Evolutionary conservation across 2,113 vertebrate genomes (phyloP), one percentile per base, ranked within the genome.

Genomic region (Pelusios castaneus): DNA sequence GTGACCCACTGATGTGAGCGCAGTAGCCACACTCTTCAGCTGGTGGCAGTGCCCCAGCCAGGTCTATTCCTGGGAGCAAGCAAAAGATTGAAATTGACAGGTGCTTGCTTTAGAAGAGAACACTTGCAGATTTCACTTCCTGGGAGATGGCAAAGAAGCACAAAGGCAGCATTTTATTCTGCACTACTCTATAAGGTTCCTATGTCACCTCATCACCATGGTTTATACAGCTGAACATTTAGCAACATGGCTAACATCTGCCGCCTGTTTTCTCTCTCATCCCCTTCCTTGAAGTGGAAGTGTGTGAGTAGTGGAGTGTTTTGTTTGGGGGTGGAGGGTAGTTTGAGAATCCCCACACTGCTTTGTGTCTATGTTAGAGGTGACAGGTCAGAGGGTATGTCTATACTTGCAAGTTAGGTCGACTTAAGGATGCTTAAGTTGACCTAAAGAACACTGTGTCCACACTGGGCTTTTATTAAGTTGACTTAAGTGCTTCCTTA

Each of bases 1-100:
- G 8, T 1, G 73, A 7, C n/a, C 2, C 2, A 41, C 47, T 16
- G 25, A 4, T 29, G n/a, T 55, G 52, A 22, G 79, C 27, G 10
- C 10, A 1, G 52, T 1, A 11, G 79, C 7, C 34, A n/a, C 58
- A 34, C 29, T 63, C 6, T 2, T 79, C 13, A 0, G 0, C n/a
- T n/a, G n/a, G n/a, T n/a, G n/a, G 29, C 1, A 2, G 24, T 13
- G 54, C 0, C 49, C 14, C 56, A 1, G 70, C 41, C 67, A 73
- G 1, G 8, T 41, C 38, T 41, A 8, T 41, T 73, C 21, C 21
- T 10, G 5, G 38, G 19, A 73, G 38, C 21, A 24, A 4, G 38
- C 22, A 31, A 13, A 60, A 13, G 58, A 60, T 60, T 60, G 27
- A 60, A 29, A 60, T 60, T 6, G 29, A 60, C 58, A 60, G 58